Evolutionary conservation across 2,113 vertebrate genomes (phyloP).

Genomic region (Neolamprologus variostigma): DNA sequence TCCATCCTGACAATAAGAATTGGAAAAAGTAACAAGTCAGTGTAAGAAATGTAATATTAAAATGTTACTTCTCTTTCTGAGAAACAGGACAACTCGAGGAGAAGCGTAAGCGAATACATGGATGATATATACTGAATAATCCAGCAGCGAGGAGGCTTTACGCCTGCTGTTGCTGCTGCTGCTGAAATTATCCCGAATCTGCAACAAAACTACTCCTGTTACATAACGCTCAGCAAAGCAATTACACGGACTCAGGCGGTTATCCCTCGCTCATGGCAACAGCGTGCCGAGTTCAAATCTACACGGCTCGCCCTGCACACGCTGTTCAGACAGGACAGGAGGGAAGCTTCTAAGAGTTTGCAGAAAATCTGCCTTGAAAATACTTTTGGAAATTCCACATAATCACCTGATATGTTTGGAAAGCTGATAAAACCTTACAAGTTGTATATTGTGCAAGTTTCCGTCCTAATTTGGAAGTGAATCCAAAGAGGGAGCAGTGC

Average conservation of each 20-base stretch:
- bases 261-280: not conserved
- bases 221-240: constrained; percentile 18
- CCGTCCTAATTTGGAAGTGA: not conserved
- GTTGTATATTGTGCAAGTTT: not conserved
- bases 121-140: not conserved
- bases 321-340: not conserved
- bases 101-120: not conserved
- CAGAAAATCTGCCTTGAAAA: not conserved
- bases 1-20: too few species aligned
- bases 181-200: constrained; percentile 24
- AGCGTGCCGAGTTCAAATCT: not conserved
- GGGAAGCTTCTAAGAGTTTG: not conserved
- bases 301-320: not conserved
- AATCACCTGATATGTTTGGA: not conserved
- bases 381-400: not conserved
- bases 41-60: not conserved
- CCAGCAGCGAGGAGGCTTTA: constrained; percentile 5
- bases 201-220: constrained; percentile 18
- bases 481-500: not conserved
- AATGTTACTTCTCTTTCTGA: not conserved
- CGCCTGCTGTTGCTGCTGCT: not conserved
- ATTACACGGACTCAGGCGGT: not conserved
- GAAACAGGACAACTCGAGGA: not conserved
- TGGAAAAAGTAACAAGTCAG: not conserved
- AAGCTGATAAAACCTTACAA: not conserved